phyloP scores from a whole-genome alignment of 2,888 invertebrate genomes.

The Drosophila imparisetae region DNA sequence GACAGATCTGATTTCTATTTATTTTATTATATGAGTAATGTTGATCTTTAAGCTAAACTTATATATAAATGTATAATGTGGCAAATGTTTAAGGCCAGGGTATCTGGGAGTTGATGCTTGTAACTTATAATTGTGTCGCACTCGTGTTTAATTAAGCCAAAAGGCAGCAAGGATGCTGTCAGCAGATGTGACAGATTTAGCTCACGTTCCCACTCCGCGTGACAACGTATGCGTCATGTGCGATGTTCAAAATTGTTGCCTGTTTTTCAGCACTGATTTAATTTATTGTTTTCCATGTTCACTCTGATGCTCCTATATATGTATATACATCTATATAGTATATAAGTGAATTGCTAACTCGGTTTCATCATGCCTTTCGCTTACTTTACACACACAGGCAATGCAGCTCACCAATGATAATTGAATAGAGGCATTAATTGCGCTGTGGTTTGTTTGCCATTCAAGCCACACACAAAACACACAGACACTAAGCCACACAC shows the following conservation, averaged over 20 bases:
- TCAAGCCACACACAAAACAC: constrained; percentile 41
- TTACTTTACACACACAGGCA: constrained; percentile 38
- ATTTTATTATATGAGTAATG: neutral
- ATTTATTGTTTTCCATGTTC: constrained; percentile 24
- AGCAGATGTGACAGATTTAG: constrained; percentile 50
- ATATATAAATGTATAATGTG: neutral
- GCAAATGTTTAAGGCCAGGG: neutral
- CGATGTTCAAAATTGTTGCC: constrained; percentile 32
- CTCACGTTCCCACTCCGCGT: neutral
- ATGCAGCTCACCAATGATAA: constrained; percentile 65
- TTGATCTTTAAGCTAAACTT: too few species aligned
- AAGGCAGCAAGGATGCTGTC: constrained; percentile 43
- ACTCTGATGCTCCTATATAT: neutral
- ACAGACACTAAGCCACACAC: constrained; percentile 7
- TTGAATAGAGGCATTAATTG: constrained; percentile 69
- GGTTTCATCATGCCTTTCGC: constrained; percentile 6
- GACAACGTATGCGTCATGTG: constrained; percentile 40
- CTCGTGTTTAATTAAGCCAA: constrained; percentile 67
- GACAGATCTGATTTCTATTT: neutral
- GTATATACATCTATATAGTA: neutral
- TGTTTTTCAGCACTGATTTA: constrained; percentile 43
- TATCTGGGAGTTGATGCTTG: constrained; percentile 2
- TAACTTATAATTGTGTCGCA: neutral
- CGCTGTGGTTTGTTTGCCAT: constrained; percentile 66
- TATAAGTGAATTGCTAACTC: constrained; percentile 36